phyloP scores from a whole-genome alignment of 37 sponge, comb jelly and placozoan species.

The Oscarella lobularis region DNA sequence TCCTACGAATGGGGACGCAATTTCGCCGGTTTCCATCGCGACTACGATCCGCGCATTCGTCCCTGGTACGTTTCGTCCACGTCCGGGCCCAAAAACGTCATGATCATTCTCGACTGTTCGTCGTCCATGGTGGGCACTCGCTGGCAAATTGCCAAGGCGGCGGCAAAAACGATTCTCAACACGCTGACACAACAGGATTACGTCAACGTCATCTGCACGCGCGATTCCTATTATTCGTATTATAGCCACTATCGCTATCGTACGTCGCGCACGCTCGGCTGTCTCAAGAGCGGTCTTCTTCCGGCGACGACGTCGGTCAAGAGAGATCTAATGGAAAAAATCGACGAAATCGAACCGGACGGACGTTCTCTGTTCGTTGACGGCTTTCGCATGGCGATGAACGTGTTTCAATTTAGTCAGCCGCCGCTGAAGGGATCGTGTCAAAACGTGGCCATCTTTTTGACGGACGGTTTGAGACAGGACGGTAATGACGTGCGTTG shows the following conservation, averaged over 20 bases:
- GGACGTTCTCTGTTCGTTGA: too few species aligned
- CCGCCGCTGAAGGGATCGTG: too few species aligned
- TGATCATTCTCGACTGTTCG: slow-evolving; percentile 18
- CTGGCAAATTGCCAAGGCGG: not conserved
- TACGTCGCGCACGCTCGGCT: not conserved
- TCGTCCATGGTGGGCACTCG: not conserved
- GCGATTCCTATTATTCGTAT: not conserved
- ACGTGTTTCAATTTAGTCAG: too few species aligned
- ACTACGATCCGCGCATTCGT: slow-evolving; percentile 29
- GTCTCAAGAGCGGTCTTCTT: not conserved
- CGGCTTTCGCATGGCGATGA: too few species aligned
- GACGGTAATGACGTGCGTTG: slow-evolving; percentile 1
- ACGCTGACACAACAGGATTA: not conserved
- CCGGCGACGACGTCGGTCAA: not conserved
- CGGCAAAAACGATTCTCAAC: not conserved
- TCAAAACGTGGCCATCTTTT: too few species aligned
- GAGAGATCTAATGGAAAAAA: not conserved
- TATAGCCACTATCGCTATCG: not conserved
- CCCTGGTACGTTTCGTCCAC: slow-evolving; percentile 27
- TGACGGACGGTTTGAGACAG: not conserved
- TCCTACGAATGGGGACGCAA: too few species aligned
- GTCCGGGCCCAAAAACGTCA: slow-evolving; percentile 31
- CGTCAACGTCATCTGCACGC: not conserved
- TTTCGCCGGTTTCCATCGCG: too few species aligned
- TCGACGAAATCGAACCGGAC: not conserved